Conservation (phyloP, 2,888 invertebrate species). For the Osmoderma eremita region DNA sequence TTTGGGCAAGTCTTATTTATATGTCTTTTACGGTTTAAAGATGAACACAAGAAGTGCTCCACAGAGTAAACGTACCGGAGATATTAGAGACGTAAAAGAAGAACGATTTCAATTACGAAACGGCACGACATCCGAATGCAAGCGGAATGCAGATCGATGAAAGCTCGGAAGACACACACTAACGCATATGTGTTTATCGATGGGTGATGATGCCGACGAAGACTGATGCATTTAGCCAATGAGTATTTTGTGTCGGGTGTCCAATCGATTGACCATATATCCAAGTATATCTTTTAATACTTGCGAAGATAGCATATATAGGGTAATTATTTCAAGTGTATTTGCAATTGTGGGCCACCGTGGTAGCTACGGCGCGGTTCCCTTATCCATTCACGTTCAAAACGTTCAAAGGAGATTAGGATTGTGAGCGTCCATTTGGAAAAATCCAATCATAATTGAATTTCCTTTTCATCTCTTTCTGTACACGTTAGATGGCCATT, state of each 20-base stretch:
- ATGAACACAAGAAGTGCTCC: constrained; percentile 25
- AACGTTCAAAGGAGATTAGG: constrained; percentile 32
- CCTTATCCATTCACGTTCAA: constrained; percentile 24
- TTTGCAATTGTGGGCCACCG: constrained; percentile 41
- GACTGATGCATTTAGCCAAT: constrained; percentile 43
- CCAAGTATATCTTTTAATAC: constrained; percentile 47
- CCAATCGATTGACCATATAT: constrained; percentile 53
- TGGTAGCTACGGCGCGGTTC: constrained; percentile 34
- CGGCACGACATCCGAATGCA: constrained; percentile 39
- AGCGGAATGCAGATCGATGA: constrained; percentile 40
- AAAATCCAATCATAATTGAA: constrained; percentile 41
- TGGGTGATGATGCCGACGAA: constrained; percentile 18
- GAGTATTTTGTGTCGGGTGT: constrained; percentile 51
- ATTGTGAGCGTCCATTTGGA: constrained; percentile 32
- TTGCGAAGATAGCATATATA: constrained; percentile 46
- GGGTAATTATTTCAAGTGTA: constrained; percentile 39
- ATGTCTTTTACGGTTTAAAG: constrained; percentile 1
- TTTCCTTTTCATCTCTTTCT: constrained; percentile 31
- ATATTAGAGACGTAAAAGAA: constrained; percentile 36
- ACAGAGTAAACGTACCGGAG: constrained; percentile 24
- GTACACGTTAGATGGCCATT: constrained; percentile 34
- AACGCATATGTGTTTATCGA: constrained; percentile 20
- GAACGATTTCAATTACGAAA: constrained; percentile 43
- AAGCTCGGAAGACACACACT: constrained; percentile 20
- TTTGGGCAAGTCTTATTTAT: background rate